A percentile compares a stretch with the other conserved stretches of the same genome.
phyloP scores from a whole-genome alignment of 2,113 vertebrate species.

The Cariama cristata region DNA sequence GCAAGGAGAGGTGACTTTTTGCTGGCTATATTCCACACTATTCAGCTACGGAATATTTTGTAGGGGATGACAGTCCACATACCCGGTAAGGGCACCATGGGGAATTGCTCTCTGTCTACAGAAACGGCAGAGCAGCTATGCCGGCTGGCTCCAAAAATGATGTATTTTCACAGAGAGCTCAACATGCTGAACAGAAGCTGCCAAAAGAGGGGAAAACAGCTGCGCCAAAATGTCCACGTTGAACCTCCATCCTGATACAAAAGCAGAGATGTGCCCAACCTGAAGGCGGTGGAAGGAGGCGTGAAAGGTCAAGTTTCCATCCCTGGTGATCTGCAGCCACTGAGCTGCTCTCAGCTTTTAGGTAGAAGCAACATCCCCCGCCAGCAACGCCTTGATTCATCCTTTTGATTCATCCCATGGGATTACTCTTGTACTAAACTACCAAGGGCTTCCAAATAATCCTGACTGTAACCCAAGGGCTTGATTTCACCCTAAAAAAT shows the following conservation, averaged over 20 bases:
- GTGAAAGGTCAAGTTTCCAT: background rate
- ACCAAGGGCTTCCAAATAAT: background rate
- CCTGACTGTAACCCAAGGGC: background rate
- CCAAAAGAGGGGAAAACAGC: background rate
- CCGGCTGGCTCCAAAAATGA: background rate
- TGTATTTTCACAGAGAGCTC: background rate
- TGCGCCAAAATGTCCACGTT: accelerated
- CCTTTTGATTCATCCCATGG: background rate
- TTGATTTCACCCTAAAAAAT: background rate
- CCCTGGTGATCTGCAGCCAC: background rate
- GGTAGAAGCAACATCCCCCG: background rate
- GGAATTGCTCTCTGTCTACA: background rate
- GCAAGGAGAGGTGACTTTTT: background rate
- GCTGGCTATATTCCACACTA: background rate
- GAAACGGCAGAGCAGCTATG: background rate
- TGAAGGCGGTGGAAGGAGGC: background rate
- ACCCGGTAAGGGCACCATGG: accelerated
- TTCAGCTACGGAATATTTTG: accelerated
- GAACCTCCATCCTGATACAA: accelerated
- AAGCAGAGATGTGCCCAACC: accelerated
- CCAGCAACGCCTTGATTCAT: accelerated
- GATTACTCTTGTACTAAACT: background rate
- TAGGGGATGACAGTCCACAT: background rate
- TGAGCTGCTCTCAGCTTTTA: background rate
- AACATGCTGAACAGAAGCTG: background rate